Base-by-base conservation (phyloP, 2,888 invertebrate species). In the Drosophila mimetica region DNA sequence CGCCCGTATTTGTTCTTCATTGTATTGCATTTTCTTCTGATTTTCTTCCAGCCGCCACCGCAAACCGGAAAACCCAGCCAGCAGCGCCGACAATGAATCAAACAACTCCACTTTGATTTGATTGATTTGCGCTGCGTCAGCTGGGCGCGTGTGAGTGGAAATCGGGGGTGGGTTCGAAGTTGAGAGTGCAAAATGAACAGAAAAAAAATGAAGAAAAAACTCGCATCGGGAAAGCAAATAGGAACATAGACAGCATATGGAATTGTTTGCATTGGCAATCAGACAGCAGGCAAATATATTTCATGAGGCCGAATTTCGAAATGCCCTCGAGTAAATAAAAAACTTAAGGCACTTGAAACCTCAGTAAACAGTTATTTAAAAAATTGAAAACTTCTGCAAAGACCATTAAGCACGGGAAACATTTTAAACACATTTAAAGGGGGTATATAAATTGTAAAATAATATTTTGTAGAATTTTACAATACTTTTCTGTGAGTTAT, bases 61-160 rank as follows among this genome's bases (percentile, higher is more conserved):
- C 58, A 72, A 60, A 61, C 30, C 71, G 67, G 73, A 80, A 77
- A 44, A 50, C 63, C 39, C 53, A 39, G 42, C 25, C 42, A 55
- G 44, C 60, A 44, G 52, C 11, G 18, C 61, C 61, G 61, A 61
- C 60, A 67, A 41, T 51, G 59, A 59, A 44, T 44, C 61, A 77
- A 83, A 75, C 79, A 81, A 34, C 77, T 87, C 64, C 83, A 76
- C 80, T 79, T 77, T 84, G 84, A 84, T 88, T 84, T 88, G 88
- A 88, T 84, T 84, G 83, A 84, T 84, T 84, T 73, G 75, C 61
- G 80, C 79, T 74, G 84, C 86, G 84, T 84, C 84, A 84, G 88
- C 88, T 84, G 84, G 61, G 72, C 70, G 72, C 63, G 57, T 71
- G 74, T 59, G 50, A 58, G 65, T 28, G 60, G 46, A 61, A 61